Percentiles rank a stretch among this genome's conserved stretches.
Conservation (phyloP, 1,140 invertebrate genomes). For the Zaprionus camerounensis region DNA sequence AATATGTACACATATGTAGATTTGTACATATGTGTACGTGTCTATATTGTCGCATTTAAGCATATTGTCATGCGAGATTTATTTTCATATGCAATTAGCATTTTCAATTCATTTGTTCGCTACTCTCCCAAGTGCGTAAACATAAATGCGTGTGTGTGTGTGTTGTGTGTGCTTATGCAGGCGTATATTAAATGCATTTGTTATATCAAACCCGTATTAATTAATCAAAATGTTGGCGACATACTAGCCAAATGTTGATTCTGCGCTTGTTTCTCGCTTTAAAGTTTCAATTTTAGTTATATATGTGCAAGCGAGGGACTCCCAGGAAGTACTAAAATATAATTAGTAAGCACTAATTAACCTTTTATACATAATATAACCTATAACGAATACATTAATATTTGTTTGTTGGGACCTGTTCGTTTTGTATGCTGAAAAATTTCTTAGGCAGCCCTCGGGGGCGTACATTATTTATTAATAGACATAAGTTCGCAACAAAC, state of each 20-base stretch:
- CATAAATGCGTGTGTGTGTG: not conserved
- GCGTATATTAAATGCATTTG: conserved; percentile 17
- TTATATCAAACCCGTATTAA: conserved; percentile 21
- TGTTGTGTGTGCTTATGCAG: conserved; percentile 9
- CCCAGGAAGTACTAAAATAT: not conserved
- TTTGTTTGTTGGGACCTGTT: not conserved
- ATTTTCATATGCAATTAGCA: conserved; percentile 76
- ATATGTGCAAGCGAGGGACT: not conserved
- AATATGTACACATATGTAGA: not conserved
- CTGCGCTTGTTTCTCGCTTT: conserved; percentile 17
- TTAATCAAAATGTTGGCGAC: conserved; percentile 28
- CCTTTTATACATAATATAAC: not conserved
- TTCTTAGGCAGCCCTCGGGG: not conserved
- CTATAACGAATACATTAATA: not conserved
- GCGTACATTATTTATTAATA: not conserved
- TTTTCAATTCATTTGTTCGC: conserved; percentile 64
- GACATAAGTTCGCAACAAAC: not conserved
- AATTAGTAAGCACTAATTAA: not conserved
- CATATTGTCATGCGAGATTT: conserved; percentile 63
- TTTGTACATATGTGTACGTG: conserved; percentile 10
- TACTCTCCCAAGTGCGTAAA: conserved; percentile 34
- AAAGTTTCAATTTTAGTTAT: not conserved
- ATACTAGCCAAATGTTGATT: conserved; percentile 11
- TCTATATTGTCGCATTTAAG: conserved; percentile 40
- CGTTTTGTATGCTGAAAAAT: not conserved